These are phyloP conservation scores for Ectemnius continuus DNA, from an alignment of 2,888 invertebrate genomes.

Conservation along the genomic window DNA sequence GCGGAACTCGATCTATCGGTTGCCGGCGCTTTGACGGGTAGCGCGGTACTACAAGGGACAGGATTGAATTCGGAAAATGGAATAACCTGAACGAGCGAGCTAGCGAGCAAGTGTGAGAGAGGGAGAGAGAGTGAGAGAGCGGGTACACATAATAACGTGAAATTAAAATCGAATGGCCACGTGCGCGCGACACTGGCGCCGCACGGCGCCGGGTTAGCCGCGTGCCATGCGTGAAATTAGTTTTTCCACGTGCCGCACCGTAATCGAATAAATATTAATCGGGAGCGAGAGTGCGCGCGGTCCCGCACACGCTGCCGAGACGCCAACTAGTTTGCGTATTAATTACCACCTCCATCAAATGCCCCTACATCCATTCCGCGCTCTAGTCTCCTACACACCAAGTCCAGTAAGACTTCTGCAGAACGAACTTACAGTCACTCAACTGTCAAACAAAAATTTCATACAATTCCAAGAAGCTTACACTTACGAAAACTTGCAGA, in stretches of 20 bases:
- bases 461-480: too few relatives aligned
- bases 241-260: constrained; percentile 30
- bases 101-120: not conserved
- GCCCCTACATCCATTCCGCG: too few relatives aligned
- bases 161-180: constrained; percentile 50
- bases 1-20: constrained; percentile 54
- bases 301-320: not conserved
- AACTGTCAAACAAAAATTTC: too few relatives aligned
- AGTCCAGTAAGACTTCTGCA: too few relatives aligned
- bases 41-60: constrained; percentile 28
- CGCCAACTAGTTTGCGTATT: not conserved
- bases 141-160: constrained; percentile 45
- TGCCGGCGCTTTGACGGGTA: constrained; percentile 44
- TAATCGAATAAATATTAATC: constrained; percentile 51
- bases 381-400: too few relatives aligned
- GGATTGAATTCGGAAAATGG: constrained; percentile 41
- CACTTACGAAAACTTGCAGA: too few relatives aligned
- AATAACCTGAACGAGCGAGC: not conserved
- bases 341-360: not conserved
- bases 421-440: too few relatives aligned
- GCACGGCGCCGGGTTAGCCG: constrained; percentile 5
- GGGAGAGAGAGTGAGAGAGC: constrained; percentile 16
- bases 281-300: not conserved
- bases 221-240: constrained; percentile 56
- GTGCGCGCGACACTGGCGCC: not conserved